Conservation (phyloP, 2,113 vertebrate species). For the Calypte anna region DNA sequence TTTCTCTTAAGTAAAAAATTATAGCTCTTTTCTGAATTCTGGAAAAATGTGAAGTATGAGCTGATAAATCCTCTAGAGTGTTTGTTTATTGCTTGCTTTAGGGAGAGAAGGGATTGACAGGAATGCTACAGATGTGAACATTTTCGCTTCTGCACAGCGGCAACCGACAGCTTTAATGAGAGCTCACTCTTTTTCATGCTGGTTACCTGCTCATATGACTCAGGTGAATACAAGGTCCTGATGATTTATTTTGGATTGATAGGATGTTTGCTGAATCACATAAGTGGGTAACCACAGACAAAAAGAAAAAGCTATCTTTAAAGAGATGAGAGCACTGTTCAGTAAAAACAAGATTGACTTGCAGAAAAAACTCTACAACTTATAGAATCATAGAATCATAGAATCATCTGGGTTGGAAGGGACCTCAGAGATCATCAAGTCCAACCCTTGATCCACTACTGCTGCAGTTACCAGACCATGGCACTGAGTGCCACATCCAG, state of each 20-base stretch:
- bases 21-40: background rate
- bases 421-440: too few relatives aligned
- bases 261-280: background rate
- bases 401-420: too few relatives aligned
- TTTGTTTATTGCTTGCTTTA: background rate
- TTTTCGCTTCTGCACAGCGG: background rate
- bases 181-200: background rate
- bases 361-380: too few relatives aligned
- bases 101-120: background rate
- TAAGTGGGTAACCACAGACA: background rate
- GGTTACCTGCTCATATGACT: background rate
- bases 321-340: background rate
- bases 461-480: too few relatives aligned
- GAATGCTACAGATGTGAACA: background rate
- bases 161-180: background rate
- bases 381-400: too few relatives aligned
- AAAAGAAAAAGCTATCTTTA: background rate
- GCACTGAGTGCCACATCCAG: too few relatives aligned
- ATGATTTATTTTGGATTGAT: background rate
- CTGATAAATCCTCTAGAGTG: background rate
- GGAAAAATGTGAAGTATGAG: background rate
- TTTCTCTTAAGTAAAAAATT: background rate
- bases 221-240: background rate
- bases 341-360: background rate
- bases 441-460: too few relatives aligned